Percentiles rank a stretch among this genome's conserved stretches.
Conservation (phyloP, 2,797 vertebrate species). For the Streptopelia turtur region DNA sequence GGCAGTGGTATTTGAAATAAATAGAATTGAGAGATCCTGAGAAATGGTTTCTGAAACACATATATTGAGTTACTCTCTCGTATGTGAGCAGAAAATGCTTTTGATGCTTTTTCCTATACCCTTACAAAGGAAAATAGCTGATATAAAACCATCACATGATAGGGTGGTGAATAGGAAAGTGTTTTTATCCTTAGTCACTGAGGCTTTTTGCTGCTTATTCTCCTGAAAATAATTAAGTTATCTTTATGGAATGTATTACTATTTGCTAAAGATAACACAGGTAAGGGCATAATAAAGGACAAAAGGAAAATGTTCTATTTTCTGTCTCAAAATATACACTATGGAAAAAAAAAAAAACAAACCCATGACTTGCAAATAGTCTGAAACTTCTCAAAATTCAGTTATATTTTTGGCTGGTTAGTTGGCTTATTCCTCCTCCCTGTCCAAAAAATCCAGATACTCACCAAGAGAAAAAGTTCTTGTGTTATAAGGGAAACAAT, state of each 20-base stretch:
- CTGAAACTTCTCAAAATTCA: neutral
- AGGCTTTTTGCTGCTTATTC: slow-evolving; percentile 17
- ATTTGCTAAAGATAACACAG: slow-evolving; percentile 27
- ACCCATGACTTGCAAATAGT: neutral
- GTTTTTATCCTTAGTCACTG: slow-evolving; percentile 11
- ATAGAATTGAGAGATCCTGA: slow-evolving; percentile 72
- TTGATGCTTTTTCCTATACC: neutral
- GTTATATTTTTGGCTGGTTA: neutral
- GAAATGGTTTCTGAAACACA: slow-evolving; percentile 73
- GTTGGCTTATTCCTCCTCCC: neutral
- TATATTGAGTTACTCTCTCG: slow-evolving; percentile 63
- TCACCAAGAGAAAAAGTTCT: neutral
- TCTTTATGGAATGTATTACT: slow-evolving; percentile 26
- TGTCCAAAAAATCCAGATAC: neutral
- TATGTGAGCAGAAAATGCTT: slow-evolving; percentile 60
- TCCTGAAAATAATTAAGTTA: slow-evolving; percentile 56
- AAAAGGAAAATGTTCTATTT: neutral
- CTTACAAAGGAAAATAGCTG: neutral
- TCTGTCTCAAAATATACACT: neutral
- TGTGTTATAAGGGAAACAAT: slow-evolving; percentile 31
- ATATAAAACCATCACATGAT: neutral
- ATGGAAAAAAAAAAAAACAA: neutral
- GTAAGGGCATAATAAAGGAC: slow-evolving; percentile 23
- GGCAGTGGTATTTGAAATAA: slow-evolving; percentile 76
- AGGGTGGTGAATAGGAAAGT: neutral